Evolutionary conservation across 2,888 invertebrate genomes (phyloP), one percentile per base, ranked within the genome.

Genomic region (Diarsia brunnea): DNA sequence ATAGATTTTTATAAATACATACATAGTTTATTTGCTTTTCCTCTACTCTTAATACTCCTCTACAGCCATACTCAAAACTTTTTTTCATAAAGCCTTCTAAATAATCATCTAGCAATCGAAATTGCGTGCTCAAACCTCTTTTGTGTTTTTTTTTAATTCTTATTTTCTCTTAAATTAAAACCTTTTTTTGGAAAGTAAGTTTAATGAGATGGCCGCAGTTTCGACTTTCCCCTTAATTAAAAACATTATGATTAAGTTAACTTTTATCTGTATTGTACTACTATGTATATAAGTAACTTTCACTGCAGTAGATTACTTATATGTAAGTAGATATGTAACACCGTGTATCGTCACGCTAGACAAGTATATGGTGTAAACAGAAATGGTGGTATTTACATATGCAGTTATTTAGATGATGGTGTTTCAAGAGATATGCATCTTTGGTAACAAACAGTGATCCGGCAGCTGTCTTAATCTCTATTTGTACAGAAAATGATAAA

Each of bases 201-300:
- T 4, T 38, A 72, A 53, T 21, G 2, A 79, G 27, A 8, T 31
- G n/a, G 16, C 47, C 63, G n/a, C n/a, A 24, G 27, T 31, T 1
- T 24, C 12, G 14, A 77, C 84, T 84, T 86, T 86, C 80, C 19
- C 72, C 12, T 27, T 72, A 82, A 82, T 82, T 87, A 81, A 69
- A 68, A 45, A 45, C 2, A 79, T 63, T 58, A 43, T 61, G 45
- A 77, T 75, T 71, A 66, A 27, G 49, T 65, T 38, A 78, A 73
- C 75, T 21, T 73, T 80, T 81, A 84, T 86, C 81, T 80, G 38
- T 66, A 11, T 61, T 47, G 51, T 65, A 38, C 49, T 69, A 8
- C 38, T 38, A 38, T 38, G 38, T 38, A 38, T 8, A 8, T 7
- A 58, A 69, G 61, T n/a, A 75, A 81, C 86, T 86, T 86, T 86